Evolutionary conservation across 1,140 invertebrate genomes (phyloP).

Genomic region (Rhagoletis pomonella): DNA sequence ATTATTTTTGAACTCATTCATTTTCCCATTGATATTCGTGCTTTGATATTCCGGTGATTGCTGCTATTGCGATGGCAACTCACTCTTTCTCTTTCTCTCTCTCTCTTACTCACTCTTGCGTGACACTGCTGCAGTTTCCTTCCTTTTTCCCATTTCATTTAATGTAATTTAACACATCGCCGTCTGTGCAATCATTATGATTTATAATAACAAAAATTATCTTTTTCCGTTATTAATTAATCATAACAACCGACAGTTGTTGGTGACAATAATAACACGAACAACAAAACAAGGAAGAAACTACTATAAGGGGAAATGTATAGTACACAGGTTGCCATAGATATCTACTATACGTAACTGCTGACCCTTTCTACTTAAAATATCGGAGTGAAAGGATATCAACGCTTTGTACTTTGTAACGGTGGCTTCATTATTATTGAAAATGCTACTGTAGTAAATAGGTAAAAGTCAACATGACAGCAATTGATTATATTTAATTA

Average conservation of each 20-base stretch:
- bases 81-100: not conserved
- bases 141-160: not conserved
- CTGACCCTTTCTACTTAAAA: no score
- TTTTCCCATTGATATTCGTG: not conserved
- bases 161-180: not conserved
- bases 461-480: not conserved
- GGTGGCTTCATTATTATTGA: not conserved
- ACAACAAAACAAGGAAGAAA: not conserved
- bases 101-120: not conserved
- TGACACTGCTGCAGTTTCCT: not conserved
- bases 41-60: not conserved
- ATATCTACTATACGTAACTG: no score
- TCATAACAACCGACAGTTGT: not conserved
- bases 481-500: constrained; percentile 6
- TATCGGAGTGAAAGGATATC: not conserved
- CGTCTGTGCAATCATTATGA: not conserved
- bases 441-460: not conserved
- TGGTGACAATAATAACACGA: not conserved
- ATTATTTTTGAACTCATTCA: constrained; percentile 21
- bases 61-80: not conserved
- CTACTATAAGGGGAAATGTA: no score
- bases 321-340: no score
- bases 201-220: constrained; percentile 18
- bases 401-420: not conserved
- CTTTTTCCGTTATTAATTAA: not conserved